Conservation (phyloP, 2,113 vertebrate genomes). For the Phylloscopus trochilus region DNA sequence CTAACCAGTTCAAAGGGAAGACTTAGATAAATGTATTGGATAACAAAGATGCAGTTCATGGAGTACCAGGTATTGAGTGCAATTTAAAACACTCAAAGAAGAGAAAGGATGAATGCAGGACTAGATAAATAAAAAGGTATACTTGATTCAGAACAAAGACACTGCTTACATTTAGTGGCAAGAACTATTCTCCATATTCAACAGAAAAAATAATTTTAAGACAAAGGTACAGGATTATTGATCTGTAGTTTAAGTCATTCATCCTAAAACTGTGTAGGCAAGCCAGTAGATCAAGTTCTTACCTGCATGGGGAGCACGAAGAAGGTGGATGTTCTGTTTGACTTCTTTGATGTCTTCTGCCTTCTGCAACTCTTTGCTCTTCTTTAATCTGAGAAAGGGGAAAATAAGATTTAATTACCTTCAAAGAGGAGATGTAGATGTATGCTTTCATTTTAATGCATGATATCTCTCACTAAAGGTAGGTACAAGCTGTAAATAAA, state of each 20-base stretch:
- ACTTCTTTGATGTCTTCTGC: conserved; percentile 91
- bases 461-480: neutral
- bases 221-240: neutral
- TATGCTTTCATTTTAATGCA: neutral
- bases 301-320: conserved; percentile 93
- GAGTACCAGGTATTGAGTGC: neutral
- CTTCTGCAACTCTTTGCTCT: conserved; percentile 91
- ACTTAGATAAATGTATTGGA: neutral
- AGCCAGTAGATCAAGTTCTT: neutral
- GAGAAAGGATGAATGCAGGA: neutral
- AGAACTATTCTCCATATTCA: neutral
- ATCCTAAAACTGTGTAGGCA: neutral
- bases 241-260: neutral
- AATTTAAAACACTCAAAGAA: neutral
- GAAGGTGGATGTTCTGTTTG: conserved; percentile 95
- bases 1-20: neutral
- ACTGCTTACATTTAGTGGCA: neutral
- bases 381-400: conserved; percentile 81
- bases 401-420: neutral
- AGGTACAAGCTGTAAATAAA: neutral
- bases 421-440: neutral
- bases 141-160: neutral
- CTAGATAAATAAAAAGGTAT: neutral
- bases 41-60: neutral
- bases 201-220: neutral